phyloP scores from a whole-genome alignment of 2,888 invertebrate species.

The Eurytoma californica region DNA sequence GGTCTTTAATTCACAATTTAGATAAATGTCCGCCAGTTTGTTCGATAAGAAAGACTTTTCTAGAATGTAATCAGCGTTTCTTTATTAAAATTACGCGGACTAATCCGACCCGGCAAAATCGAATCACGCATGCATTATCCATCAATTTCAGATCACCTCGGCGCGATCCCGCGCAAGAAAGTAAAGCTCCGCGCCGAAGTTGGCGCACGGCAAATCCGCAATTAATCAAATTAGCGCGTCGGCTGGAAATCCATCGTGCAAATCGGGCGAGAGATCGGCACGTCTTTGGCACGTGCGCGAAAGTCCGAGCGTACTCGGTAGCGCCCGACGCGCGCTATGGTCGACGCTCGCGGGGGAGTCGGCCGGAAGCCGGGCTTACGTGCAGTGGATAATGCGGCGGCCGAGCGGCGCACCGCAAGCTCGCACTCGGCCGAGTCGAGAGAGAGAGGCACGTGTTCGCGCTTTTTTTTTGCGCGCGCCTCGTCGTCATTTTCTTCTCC shows the following conservation, averaged over 20 bases:
- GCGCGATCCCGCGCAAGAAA: no score
- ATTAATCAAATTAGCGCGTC: not conserved
- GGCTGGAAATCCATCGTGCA: not conserved
- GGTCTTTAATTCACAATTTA: no score
- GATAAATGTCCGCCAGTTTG: no score
- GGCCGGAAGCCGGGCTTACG: constrained; percentile 69
- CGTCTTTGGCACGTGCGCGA: not conserved
- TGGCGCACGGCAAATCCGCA: not conserved
- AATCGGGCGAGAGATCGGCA: not conserved
- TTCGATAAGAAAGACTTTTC: no score
- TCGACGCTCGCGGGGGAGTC: constrained; percentile 66
- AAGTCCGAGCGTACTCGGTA: not conserved
- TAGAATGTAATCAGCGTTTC: no score
- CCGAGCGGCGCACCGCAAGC: constrained; percentile 7
- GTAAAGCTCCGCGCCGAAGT: no score
- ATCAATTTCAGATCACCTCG: no score
- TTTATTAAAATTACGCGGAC: no score
- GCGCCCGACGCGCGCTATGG: constrained; percentile 49
- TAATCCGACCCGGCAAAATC: no score
- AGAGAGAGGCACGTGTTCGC: not conserved
- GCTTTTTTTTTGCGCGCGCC: not conserved
- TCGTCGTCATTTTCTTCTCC: not conserved
- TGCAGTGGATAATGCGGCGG: constrained; percentile 51
- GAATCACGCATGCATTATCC: no score
- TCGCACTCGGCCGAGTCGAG: not conserved